Conservation (phyloP, 1,140 invertebrate species). For the Diachasmimorpha longicaudata region DNA sequence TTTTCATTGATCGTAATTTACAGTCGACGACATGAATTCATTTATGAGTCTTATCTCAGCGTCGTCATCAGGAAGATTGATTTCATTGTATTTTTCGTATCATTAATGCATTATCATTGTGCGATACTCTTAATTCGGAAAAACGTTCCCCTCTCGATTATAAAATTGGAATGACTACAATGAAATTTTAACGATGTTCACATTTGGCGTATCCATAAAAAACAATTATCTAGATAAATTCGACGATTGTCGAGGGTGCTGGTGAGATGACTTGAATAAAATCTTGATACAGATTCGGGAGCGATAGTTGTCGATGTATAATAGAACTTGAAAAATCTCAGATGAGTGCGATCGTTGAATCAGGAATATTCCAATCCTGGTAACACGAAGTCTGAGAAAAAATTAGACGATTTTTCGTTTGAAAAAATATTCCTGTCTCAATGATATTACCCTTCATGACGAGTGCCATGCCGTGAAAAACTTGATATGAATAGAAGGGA, state of each 20-base stretch:
- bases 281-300: background rate
- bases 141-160: background rate
- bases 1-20: background rate
- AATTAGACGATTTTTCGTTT: no score
- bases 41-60: background rate
- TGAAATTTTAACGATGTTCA: background rate
- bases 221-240: background rate
- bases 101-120: background rate
- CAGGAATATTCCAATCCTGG: no score
- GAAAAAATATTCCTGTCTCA: no score
- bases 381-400: no score
- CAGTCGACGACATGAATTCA: background rate
- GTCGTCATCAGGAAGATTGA: background rate
- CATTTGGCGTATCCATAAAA: background rate
- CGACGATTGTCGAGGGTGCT: no score
- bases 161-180: background rate
- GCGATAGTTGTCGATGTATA: background rate
- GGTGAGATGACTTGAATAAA: no score
- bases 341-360: no score
- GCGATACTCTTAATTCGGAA: background rate
- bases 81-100: background rate
- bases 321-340: background rate
- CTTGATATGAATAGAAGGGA: no score
- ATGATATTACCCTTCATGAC: no score
- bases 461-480: no score